Percentiles rank a stretch among this genome's conserved stretches.
phyloP scores from a whole-genome alignment of 1,140 invertebrate species.

The Trigoniulus corallinus region DNA sequence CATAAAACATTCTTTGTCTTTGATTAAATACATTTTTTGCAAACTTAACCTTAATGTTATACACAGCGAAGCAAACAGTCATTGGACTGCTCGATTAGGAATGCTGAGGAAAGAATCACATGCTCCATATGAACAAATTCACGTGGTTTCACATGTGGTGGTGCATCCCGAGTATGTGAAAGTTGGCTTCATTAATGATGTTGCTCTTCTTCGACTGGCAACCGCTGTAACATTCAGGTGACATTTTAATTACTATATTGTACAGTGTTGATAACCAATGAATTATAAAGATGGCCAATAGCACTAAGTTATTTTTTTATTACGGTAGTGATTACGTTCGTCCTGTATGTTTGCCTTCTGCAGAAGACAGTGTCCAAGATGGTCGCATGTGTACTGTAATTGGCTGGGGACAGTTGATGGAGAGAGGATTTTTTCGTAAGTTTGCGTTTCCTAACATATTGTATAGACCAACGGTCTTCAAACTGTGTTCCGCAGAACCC shows the following conservation, averaged over 20 bases:
- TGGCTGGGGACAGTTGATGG: constrained; percentile 65
- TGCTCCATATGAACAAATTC: constrained; percentile 53
- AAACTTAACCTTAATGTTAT: no score
- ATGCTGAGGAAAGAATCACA: constrained; percentile 47
- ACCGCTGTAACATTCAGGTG: constrained; percentile 40
- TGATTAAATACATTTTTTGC: no score
- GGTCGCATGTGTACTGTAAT: constrained; percentile 54
- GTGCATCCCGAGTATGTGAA: constrained; percentile 59
- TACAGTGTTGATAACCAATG: background rate
- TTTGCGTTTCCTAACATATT: constrained; percentile 12
- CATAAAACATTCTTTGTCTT: no score
- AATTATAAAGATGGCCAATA: background rate
- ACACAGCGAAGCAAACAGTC: constrained; percentile 46
- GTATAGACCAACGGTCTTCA: background rate
- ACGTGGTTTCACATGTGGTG: constrained; percentile 40
- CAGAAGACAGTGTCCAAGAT: constrained; percentile 26
- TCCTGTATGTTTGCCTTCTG: constrained; percentile 44
- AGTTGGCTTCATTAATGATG: constrained; percentile 61
- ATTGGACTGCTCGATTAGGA: constrained; percentile 62
- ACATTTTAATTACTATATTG: background rate
- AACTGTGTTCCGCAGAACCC: background rate
- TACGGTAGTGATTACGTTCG: constrained; percentile 43
- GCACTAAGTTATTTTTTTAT: constrained; percentile 1
- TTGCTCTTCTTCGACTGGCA: constrained; percentile 47
- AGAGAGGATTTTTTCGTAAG: constrained; percentile 68